Percentiles rank a stretch among this genome's conserved stretches.
phyloP scores from a whole-genome alignment of 1,140 invertebrate species.

The Andricus grossulariae region DNA sequence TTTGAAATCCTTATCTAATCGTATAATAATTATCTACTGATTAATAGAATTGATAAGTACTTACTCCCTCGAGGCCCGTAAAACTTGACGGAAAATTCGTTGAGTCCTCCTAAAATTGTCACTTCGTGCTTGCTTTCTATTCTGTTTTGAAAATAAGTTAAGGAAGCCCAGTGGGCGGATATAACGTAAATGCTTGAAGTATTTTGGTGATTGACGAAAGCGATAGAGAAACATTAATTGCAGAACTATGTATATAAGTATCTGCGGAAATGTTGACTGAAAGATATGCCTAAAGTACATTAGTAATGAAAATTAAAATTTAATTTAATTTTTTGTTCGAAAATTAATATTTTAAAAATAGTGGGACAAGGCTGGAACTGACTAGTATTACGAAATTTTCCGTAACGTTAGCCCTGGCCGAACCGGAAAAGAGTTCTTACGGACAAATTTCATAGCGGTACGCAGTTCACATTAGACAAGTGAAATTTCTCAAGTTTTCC shows the following conservation, averaged over 20 bases:
- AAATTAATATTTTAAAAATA: too few species aligned
- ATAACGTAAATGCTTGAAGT: not conserved
- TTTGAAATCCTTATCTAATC: too few species aligned
- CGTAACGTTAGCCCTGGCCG: too few species aligned
- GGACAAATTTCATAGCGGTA: too few species aligned
- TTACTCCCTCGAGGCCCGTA: slow-evolving; percentile 96
- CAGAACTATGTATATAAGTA: not conserved
- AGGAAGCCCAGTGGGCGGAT: slow-evolving; percentile 56
- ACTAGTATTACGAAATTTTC: too few species aligned
- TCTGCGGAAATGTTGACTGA: not conserved
- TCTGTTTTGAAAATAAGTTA: slow-evolving; percentile 75
- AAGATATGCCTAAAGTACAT: too few species aligned
- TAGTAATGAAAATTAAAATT: too few species aligned
- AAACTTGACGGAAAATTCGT: slow-evolving; percentile 99
- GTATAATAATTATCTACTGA: slow-evolving; percentile 16
- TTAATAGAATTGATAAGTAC: slow-evolving; percentile 69
- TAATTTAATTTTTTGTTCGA: too few species aligned
- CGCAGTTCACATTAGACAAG: too few species aligned
- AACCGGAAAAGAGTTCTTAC: too few species aligned
- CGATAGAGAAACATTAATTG: not conserved
- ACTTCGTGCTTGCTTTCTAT: slow-evolving; percentile 99
- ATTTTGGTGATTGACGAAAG: slow-evolving; percentile 7
- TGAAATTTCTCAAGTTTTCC: too few species aligned
- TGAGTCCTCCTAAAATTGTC: slow-evolving; percentile 96
- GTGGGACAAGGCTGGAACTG: too few species aligned